Percentiles rank a stretch among this genome's conserved stretches.
Conservation (phyloP, 2,113 vertebrate genomes). For the Rousettus leschenaultii region DNA sequence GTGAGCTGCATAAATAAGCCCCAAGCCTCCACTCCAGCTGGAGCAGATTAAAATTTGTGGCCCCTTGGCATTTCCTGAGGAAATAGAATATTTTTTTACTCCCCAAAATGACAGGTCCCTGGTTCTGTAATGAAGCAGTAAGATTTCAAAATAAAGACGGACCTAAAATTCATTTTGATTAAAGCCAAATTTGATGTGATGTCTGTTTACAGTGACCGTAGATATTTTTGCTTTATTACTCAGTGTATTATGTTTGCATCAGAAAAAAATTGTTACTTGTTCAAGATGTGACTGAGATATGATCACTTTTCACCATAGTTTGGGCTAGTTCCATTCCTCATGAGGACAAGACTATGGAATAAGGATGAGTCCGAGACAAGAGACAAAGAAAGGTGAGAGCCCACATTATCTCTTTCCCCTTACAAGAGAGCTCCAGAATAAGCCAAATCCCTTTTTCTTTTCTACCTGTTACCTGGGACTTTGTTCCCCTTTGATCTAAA, state of each 20-base stretch:
- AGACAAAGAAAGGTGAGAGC: neutral
- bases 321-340: neutral
- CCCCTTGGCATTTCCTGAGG: constrained; percentile 53
- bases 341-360: neutral
- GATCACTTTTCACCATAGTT: neutral
- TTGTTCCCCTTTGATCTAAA: neutral
- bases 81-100: constrained; percentile 18
- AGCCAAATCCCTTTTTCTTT: neutral
- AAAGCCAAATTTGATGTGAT: neutral
- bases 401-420: neutral
- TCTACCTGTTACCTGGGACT: neutral
- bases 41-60: constrained; percentile 36
- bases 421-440: neutral
- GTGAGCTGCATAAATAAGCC: neutral
- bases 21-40: constrained; percentile 25
- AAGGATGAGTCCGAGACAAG: neutral
- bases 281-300: neutral
- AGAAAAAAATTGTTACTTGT: neutral
- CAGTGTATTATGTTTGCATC: neutral
- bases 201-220: neutral
- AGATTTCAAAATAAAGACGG: constrained; percentile 28
- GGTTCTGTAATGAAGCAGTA: neutral
- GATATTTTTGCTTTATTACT: constrained; percentile 27
- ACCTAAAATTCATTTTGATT: constrained; percentile 2
- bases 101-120: neutral